phyloP scores from a whole-genome alignment of 2,888 invertebrate genomes.

The Drosophila rellima region DNA sequence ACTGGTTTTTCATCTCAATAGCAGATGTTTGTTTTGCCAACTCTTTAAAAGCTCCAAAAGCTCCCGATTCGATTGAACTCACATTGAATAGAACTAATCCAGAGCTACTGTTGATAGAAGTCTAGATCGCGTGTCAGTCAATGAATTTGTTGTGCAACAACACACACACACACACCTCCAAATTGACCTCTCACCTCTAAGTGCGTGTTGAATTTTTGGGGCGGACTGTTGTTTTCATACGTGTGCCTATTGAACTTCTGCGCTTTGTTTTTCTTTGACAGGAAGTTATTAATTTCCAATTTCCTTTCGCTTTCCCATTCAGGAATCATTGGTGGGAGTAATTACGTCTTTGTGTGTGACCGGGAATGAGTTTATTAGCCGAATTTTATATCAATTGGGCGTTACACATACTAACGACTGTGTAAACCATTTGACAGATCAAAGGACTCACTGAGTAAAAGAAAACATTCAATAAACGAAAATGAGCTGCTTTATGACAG shows the following conservation, averaged over 20 bases:
- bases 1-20: constrained; percentile 59
- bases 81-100: not conserved
- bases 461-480: not conserved
- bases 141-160: constrained; percentile 12
- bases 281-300: constrained; percentile 75
- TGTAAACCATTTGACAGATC: not conserved
- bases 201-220: constrained; percentile 42
- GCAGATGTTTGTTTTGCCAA: constrained; percentile 60
- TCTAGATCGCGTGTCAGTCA: constrained; percentile 35
- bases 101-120: constrained; percentile 12
- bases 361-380: constrained; percentile 35
- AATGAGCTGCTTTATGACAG: not conserved
- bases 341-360: constrained; percentile 11
- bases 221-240: constrained; percentile 38
- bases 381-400: constrained; percentile 5
- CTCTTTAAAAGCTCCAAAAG: constrained; percentile 3
- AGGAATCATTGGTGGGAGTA: constrained; percentile 39
- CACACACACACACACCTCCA: constrained; percentile 1
- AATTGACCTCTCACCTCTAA: constrained; percentile 27
- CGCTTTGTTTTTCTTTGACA: constrained; percentile 56
- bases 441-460: not conserved
- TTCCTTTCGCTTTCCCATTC: constrained; percentile 39
- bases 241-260: constrained; percentile 66
- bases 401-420: constrained; percentile 8
- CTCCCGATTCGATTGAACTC: not conserved